These are phyloP conservation scores for Periplaneta americana DNA, from an alignment of 1,140 invertebrate genomes.

Conservation along the genomic window DNA sequence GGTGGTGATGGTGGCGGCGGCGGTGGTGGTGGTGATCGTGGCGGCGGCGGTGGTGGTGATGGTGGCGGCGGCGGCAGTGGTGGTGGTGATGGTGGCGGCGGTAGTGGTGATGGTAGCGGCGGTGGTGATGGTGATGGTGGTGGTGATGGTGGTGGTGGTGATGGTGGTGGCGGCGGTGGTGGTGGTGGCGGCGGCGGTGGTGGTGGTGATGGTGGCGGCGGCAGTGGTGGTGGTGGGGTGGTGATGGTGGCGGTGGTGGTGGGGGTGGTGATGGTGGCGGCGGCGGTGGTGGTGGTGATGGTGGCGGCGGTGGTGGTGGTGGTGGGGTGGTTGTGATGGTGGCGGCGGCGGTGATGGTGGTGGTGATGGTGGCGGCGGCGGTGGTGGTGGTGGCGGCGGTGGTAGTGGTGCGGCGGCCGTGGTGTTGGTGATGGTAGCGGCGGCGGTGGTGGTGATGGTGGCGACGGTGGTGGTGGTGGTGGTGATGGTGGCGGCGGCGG, in stretches of 20 bases:
- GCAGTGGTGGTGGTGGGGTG: too few relatives aligned
- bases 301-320: too few relatives aligned
- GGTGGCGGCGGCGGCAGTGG: not conserved
- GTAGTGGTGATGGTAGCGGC: not conserved
- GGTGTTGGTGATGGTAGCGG: not conserved
- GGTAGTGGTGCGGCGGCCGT: not conserved
- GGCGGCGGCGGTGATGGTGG: too few relatives aligned
- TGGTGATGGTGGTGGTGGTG: not conserved
- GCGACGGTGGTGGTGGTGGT: not conserved
- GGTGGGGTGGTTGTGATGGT: too few relatives aligned
- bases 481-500: not conserved
- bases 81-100: not conserved
- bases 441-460: not conserved
- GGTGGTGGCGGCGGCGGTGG: not conserved
- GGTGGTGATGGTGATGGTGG: not conserved
- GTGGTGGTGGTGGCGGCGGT: not conserved
- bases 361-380: too few relatives aligned
- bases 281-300: not conserved
- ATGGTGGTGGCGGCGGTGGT: not conserved
- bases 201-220: not conserved
- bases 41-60: too few relatives aligned
- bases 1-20: too few relatives aligned
- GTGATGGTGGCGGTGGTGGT: too few relatives aligned
- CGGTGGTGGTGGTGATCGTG: too few relatives aligned
- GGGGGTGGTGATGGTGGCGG: too few relatives aligned